Evolutionary conservation across 2,888 invertebrate species (phyloP), one percentile per base, ranked within the genome.

Genomic region (Ochropacha duplaris): DNA sequence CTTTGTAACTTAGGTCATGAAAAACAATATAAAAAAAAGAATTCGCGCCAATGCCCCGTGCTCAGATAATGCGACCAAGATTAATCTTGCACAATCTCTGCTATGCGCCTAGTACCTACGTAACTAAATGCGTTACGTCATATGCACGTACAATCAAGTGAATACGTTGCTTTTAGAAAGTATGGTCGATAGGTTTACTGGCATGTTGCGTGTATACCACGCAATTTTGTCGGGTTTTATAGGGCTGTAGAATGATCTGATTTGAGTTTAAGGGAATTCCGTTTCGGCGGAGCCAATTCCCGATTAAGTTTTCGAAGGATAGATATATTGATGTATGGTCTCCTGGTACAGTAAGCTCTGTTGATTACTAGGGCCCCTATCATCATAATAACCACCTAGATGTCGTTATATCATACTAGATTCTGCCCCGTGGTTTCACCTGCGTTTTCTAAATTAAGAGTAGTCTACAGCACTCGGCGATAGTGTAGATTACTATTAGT

Each of bases 201-300:
- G 19, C 44, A 44, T 44, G 19, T 44, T 44, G 44, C 44, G 44
- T 44, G 16, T 19, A 19, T 44, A 44, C 44, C 16, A 44, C 44
- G 44, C 19, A 44, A 44, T 44, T 44, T 19, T 0, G 44, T 44
- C 44, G 44, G 44, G 1, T 44, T 44, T 16, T 44, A 44, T 36
- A 19, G 19, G 62, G 62, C 54, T 34, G 62, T 61, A 60, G 19
- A 61, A 65, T 68, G 68, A 68, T 68, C 12, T 34, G 34, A 65
- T 64, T 54, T 50, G 58, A 34, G 50, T 62, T 16, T 44, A 3
- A 9, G 3, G 44, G 14, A 3, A 16, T 44, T 44, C 44, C 19
- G 16, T 19, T n/a, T n/a, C n/a, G n/a, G n/a, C n/a, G n/a, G n/a
- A n/a, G n/a, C n/a, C n/a, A n/a, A n/a, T n/a, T n/a, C n/a, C n/a